A percentile compares a stretch with the other conserved stretches of the same genome.
Evolutionary conservation across 2,888 invertebrate genomes (phyloP).

Genomic region (Euspilapteryx auroguttella): DNA sequence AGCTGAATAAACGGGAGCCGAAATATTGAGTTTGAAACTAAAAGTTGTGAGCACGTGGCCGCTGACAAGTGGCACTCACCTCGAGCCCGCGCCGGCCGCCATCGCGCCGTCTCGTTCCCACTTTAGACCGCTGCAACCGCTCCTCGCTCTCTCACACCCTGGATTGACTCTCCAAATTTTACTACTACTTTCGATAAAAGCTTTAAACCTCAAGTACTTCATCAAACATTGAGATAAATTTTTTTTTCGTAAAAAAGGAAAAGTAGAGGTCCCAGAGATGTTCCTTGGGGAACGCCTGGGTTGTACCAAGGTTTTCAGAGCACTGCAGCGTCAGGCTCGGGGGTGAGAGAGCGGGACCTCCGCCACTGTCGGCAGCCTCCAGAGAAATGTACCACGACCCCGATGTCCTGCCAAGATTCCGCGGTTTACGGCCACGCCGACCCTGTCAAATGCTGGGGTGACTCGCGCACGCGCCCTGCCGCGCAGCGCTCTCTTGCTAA

Average conservation of each 20-base stretch:
- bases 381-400: constrained; percentile 45
- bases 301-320: constrained; percentile 16
- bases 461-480: constrained; percentile 42
- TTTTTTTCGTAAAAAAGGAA: too few relatives aligned
- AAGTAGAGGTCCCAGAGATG: constrained; percentile 9
- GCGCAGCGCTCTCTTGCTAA: constrained; percentile 21
- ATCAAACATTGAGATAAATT: too few relatives aligned
- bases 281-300: constrained; percentile 18
- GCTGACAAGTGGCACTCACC: constrained; percentile 45
- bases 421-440: constrained; percentile 37
- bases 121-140: constrained; percentile 34
- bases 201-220: too few relatives aligned
- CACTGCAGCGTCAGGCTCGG: constrained; percentile 11
- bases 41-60: constrained; percentile 49
- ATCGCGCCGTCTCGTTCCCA: constrained; percentile 53
- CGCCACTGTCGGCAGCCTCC: constrained; percentile 51
- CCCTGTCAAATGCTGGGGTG: constrained; percentile 47
- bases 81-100: constrained; percentile 39
- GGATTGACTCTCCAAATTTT: constrained; percentile 7
- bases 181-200: too few relatives aligned
- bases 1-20: background rate
- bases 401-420: constrained; percentile 45
- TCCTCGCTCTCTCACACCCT: constrained; percentile 54
- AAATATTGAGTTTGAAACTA: constrained; percentile 12
- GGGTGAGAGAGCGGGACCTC: constrained; percentile 55